Base-by-base conservation (phyloP, 2,888 invertebrate genomes). In the Ceriagrion tenellum region DNA sequence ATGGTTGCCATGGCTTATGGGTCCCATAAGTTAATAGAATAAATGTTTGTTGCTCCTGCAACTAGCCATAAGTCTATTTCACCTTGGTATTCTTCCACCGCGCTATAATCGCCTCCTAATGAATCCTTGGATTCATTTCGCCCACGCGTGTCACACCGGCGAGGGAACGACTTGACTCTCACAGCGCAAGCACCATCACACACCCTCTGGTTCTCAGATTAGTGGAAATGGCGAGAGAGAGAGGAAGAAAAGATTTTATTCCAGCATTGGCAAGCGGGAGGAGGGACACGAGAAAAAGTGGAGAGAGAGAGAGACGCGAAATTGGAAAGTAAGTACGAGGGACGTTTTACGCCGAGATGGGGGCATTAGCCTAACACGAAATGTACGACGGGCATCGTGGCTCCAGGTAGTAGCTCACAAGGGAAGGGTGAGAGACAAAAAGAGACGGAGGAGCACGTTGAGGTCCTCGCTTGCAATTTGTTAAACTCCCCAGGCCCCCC, bases 311-410 rank as follows among this genome's bases (percentile, higher is more conserved):
- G 30, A 20, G 55, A 56, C 55, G 89, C 10, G 88, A 55, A 30
- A 55, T 90, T 55, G 55, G 90, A n/a, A 40, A 55, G 90, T n/a
- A 55, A 30, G 90, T 55, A 90, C 55, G 56, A 55, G 55, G 30
- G 55, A 23, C 55, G 56, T 90, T 56, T 81, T 81, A 81, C 35
- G 30, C 81, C 16, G 81, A 35, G 81, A 35, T 30, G 81, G 81
- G 74, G 81, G 81, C 81, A 81, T 35, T 81, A 81, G 81, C 81
- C 81, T 81, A 89, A 89, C 55, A n/a, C 89, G 55, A 89, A 47
- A 16, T 26, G 47, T 89, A 55, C 26, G 55, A 89, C 55, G 89
- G 26, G 89, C 55, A 47, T 55, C 89, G n/a, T 35, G 81, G 81
- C 26, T 81, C 30, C 81, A 81, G 81, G 81, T 81, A 81, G 69